Evolutionary conservation across 2,113 vertebrate genomes (phyloP).

Genomic region (Hoplias malabaricus): DNA sequence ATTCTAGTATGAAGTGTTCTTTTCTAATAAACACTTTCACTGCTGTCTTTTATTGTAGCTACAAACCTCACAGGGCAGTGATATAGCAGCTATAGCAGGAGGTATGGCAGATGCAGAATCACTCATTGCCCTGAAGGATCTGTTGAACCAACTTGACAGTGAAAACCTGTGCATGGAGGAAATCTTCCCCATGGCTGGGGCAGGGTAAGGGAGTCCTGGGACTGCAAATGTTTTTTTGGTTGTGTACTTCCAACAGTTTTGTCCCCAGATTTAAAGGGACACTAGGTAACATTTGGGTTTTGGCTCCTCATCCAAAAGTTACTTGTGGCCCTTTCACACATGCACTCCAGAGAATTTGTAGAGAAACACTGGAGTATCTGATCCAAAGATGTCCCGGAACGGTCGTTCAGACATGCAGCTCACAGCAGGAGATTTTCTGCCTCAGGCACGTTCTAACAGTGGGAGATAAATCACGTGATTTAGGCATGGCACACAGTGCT

Average conservation of each 20-base stretch:
- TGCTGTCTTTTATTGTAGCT: constrained; percentile 71
- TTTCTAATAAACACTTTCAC: neutral
- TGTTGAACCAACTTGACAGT: constrained; percentile 86
- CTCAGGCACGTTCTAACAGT: too few species aligned
- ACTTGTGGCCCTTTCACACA: too few species aligned
- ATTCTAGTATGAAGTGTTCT: neutral
- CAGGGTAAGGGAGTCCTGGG: constrained; percentile 78
- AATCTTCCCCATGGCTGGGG: constrained; percentile 87
- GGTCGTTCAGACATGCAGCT: too few species aligned
- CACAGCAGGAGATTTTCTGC: too few species aligned
- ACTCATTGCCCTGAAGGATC: constrained; percentile 88
- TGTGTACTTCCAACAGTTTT: neutral
- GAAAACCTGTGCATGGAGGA: constrained; percentile 93
- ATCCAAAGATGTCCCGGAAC: too few species aligned
- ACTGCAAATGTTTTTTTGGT: neutral
- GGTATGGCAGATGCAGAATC: constrained; percentile 93
- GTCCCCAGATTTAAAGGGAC: neutral
- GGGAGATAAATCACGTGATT: too few species aligned
- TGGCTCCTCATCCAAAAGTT: too few species aligned
- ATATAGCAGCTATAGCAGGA: constrained; percentile 86
- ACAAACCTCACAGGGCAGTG: constrained; percentile 79
- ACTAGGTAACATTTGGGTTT: too few species aligned
- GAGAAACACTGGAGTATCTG: too few species aligned
- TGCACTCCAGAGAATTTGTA: too few species aligned
- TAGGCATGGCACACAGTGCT: too few species aligned